Conservation (phyloP, 2,888 invertebrate genomes). For the Octonoba sinensis region DNA sequence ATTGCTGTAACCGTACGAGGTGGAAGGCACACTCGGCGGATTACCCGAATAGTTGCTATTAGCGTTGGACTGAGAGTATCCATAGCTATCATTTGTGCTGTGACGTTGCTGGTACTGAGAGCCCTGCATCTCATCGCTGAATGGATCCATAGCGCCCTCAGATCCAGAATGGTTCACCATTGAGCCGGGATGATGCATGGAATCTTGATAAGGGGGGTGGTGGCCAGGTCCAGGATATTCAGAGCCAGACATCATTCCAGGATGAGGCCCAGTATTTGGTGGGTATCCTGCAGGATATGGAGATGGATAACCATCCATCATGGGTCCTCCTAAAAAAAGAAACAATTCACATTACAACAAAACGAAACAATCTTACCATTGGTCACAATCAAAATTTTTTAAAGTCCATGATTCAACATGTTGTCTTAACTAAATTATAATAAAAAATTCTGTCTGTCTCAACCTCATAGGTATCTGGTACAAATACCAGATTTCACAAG, state of each 20-base stretch:
- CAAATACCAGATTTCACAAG: too few species aligned
- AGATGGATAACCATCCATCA: constrained; percentile 78
- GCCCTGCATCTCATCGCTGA: constrained; percentile 64
- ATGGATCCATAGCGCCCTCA: constrained; percentile 66
- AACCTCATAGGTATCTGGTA: not conserved
- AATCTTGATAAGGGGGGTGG: constrained; percentile 63
- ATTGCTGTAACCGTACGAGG: constrained; percentile 54
- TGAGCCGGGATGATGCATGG: constrained; percentile 51
- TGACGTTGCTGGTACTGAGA: constrained; percentile 47
- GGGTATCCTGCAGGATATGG: constrained; percentile 66
- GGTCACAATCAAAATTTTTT: not conserved
- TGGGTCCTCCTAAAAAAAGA: constrained; percentile 72
- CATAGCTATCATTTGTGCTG: constrained; percentile 34
- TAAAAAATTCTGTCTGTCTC: too few species aligned
- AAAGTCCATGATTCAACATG: too few species aligned
- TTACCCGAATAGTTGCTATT: constrained; percentile 47
- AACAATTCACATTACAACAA: constrained; percentile 37
- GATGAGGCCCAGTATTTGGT: constrained; percentile 65
- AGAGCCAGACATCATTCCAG: constrained; percentile 65
- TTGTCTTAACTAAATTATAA: too few species aligned
- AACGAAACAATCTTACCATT: constrained; percentile 69
- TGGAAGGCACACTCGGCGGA: constrained; percentile 52
- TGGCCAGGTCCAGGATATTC: constrained; percentile 66
- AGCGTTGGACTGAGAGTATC: constrained; percentile 41
- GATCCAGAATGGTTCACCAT: constrained; percentile 69